phyloP scores from a whole-genome alignment of 2,797 vertebrate species.

The Sebastes matsubarae region DNA sequence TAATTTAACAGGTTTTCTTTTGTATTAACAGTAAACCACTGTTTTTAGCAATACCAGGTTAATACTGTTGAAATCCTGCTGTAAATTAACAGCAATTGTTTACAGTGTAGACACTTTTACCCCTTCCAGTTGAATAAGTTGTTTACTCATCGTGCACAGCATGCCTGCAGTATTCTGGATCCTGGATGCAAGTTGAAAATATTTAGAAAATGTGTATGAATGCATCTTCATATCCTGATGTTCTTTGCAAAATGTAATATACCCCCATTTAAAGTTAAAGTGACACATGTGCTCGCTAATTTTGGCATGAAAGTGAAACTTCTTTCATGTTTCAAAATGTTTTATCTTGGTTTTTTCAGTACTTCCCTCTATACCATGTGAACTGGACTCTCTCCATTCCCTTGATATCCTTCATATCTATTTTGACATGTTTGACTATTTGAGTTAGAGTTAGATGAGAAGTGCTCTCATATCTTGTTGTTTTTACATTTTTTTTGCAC shows the following conservation, averaged over 20 bases:
- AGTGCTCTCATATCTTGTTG: background rate
- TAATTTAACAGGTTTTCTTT: no score
- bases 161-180: background rate
- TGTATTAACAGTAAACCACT: no score
- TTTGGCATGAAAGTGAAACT: constrained; percentile 7
- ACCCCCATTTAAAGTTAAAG: background rate
- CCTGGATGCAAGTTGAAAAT: background rate
- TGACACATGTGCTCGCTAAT: background rate
- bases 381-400: background rate
- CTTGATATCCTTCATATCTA: background rate
- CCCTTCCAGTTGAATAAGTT: background rate
- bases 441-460: background rate
- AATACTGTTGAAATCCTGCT: no score
- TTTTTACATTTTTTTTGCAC: no score
- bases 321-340: background rate
- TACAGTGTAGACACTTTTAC: background rate
- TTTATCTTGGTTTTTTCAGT: background rate
- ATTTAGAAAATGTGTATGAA: background rate
- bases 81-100: no score
- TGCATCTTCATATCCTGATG: background rate
- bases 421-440: background rate
- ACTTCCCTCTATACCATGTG: no score
- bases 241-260: background rate
- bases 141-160: background rate
- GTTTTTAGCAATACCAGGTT: no score